phyloP scores from a whole-genome alignment of 2,888 invertebrate species.

The Oligia latruncula region DNA sequence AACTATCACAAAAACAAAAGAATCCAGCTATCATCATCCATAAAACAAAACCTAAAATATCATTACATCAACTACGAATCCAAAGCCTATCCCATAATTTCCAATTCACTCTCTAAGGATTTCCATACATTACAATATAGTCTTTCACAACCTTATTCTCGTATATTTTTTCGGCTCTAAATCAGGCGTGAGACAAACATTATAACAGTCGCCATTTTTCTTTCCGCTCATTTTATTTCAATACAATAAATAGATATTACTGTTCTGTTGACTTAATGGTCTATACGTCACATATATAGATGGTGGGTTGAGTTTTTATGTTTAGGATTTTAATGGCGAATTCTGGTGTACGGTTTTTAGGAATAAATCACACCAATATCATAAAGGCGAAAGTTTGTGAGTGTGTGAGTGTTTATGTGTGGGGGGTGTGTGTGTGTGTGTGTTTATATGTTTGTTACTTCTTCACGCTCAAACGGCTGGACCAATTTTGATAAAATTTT shows the following conservation, averaged over 20 bases:
- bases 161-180: conserved; percentile 37
- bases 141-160: conserved; percentile 32
- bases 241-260: conserved; percentile 56
- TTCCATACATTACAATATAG: conserved; percentile 39
- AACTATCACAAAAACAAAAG: not conserved
- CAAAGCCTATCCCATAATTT: conserved; percentile 14
- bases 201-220: conserved; percentile 37
- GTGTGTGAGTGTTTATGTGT: no score
- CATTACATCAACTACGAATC: not conserved
- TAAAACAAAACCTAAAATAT: not conserved
- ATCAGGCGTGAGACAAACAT: conserved; percentile 42
- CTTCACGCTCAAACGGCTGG: no score
- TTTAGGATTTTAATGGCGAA: not conserved
- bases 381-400: no score
- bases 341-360: not conserved
- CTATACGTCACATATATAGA: conserved; percentile 11
- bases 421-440: no score
- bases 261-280: conserved; percentile 29
- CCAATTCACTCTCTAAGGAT: conserved; percentile 21
- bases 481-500: no score
- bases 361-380: not conserved
- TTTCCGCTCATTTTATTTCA: conserved; percentile 50
- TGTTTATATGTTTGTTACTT: no score
- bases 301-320: conserved; percentile 27
- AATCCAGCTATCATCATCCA: not conserved